These are phyloP conservation scores for Callyntrura sp. DNA, from an alignment of 2,888 invertebrate genomes.

Conservation along the genomic window DNA sequence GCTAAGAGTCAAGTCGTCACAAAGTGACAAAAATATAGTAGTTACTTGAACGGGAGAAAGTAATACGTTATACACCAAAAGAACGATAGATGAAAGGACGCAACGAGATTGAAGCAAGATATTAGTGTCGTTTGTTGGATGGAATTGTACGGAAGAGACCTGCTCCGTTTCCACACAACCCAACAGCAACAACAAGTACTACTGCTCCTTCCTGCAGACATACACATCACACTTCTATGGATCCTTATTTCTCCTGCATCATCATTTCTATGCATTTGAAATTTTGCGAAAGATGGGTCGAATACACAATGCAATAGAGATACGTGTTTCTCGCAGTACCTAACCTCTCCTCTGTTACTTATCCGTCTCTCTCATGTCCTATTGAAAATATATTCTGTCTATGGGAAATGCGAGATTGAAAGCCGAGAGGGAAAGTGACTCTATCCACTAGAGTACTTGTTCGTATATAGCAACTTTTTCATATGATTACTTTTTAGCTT, in stretches of 20 bases:
- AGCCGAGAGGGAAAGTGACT: neutral
- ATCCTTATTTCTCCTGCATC: neutral
- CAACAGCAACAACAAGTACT: conserved; percentile 26
- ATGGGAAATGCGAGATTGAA: neutral
- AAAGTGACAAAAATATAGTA: conserved; percentile 43
- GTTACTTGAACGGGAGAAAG: conserved; percentile 24
- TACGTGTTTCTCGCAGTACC: no score
- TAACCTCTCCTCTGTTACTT: no score
- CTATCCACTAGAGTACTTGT: neutral
- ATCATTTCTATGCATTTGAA: neutral
- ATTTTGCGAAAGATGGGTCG: neutral
- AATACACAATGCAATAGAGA: neutral
- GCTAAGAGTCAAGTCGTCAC: conserved; percentile 51
- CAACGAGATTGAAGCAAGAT: conserved; percentile 38
- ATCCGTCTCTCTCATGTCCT: no score
- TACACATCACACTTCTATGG: no score
- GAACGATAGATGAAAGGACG: neutral
- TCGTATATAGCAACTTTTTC: neutral
- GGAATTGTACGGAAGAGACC: conserved; percentile 35
- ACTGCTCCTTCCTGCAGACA: no score
- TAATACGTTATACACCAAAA: neutral
- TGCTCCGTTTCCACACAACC: neutral
- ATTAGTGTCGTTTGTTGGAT: conserved; percentile 33
- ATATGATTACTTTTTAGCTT: neutral
- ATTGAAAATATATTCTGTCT: neutral